Percentiles rank a stretch among this genome's conserved stretches.
Evolutionary conservation across 2,888 invertebrate genomes (phyloP).

Genomic region (Drosophila nr. perissopoda): DNA sequence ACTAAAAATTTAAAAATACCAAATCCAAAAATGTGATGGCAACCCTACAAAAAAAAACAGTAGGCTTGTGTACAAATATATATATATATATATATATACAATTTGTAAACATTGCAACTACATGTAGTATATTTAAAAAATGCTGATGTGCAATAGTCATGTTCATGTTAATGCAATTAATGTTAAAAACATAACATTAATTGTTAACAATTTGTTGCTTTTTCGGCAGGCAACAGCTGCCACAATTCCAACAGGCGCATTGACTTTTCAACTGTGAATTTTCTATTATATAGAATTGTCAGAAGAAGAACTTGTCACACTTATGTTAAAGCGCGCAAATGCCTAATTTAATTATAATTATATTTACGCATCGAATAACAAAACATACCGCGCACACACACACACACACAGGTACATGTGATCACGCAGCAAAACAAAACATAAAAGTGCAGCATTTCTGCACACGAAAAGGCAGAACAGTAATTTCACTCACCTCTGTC

Average conservation of each 20-base stretch:
- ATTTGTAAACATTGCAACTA: conserved; percentile 31
- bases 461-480: conserved; percentile 12
- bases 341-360: conserved; percentile 63
- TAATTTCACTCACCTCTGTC: conserved; percentile 57
- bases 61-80: neutral
- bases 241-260: conserved; percentile 17
- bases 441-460: conserved; percentile 1
- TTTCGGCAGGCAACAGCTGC: conserved; percentile 16
- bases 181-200: neutral
- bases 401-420: conserved; percentile 2
- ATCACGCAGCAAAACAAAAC: conserved; percentile 39
- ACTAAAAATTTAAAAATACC: conserved; percentile 2
- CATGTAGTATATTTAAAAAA: neutral
- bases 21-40: conserved; percentile 6
- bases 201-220: conserved; percentile 6
- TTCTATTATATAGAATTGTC: conserved; percentile 3
- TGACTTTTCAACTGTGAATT: conserved; percentile 11
- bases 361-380: conserved; percentile 67
- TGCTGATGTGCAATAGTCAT: neutral
- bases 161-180: neutral
- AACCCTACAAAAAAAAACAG: conserved; percentile 21
- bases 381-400: conserved; percentile 57
- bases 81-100: conserved; percentile 7
- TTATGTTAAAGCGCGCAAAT: conserved; percentile 25
- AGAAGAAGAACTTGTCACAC: conserved; percentile 6